Percentiles rank a stretch among this genome's conserved stretches.
Conservation (phyloP, 1,140 invertebrate genomes). For the Aphidius ervi region DNA sequence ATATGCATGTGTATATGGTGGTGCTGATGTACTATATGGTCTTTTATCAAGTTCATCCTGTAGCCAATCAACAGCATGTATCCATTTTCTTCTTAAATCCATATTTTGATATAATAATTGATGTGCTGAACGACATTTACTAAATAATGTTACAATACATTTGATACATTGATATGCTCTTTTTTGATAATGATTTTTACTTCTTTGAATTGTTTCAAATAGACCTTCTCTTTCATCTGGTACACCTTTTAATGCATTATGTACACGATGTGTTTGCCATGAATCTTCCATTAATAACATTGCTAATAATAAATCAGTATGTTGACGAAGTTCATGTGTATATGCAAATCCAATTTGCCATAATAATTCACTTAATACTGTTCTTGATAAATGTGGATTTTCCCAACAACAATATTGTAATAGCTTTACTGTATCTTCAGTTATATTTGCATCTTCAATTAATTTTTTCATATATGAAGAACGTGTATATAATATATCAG, state of each 20-base stretch:
- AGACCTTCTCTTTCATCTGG: conserved; percentile 89
- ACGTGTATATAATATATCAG: conserved; percentile 77
- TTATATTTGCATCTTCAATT: conserved; percentile 88
- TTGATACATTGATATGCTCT: conserved; percentile 96
- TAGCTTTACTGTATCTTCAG: conserved; percentile 85
- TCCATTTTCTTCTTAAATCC: conserved; percentile 83
- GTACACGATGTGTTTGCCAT: conserved; percentile 90
- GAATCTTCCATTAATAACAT: conserved; percentile 90
- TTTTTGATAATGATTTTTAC: conserved; percentile 94
- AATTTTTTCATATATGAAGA: conserved; percentile 91
- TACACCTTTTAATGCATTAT: conserved; percentile 87
- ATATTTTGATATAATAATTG: conserved; percentile 71
- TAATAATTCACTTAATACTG: conserved; percentile 82
- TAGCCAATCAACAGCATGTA: conserved; percentile 85
- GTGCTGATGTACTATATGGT: conserved; percentile 52
- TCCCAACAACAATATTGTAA: conserved; percentile 95
- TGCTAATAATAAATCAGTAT: conserved; percentile 83
- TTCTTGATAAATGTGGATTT: conserved; percentile 87
- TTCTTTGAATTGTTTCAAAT: conserved; percentile 87
- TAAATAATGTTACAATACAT: conserved; percentile 86
- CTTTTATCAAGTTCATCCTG: conserved; percentile 89
- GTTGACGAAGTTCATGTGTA: conserved; percentile 88
- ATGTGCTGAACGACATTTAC: conserved; percentile 72
- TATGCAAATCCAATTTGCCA: conserved; percentile 95
- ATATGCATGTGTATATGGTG: conserved; percentile 71